Evolutionary conservation across 2,888 invertebrate genomes (phyloP), one percentile per base, ranked within the genome.

Genomic region (Catocala fraxini): DNA sequence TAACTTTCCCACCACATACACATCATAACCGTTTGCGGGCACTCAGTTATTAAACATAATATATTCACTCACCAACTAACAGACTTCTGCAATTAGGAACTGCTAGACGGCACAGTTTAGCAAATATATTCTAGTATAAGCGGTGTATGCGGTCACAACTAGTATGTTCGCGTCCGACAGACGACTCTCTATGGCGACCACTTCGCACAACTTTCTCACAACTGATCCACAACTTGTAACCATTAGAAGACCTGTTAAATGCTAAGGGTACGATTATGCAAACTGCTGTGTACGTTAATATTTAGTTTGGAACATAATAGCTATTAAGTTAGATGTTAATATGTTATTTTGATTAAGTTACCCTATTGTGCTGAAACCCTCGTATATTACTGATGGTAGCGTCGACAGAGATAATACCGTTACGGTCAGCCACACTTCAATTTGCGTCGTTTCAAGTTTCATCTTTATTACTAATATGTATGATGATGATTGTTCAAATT

Each of bases 41-140:
- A 63, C 65, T 79, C 77, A 70, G 78, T 80, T 77, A 73, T 80
- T 77, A 82, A 84, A 83, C 79, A 82, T 61, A 68, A 71, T 73
- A 71, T 68, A 69, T 75, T 58, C 34, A 63, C 63, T 59, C 53
- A 48, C 56, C 48, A 70, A 75, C 77, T 61, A 63, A 68, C 67
- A 73, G 81, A 85, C 82, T 83, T 83, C 81, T 79, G 83, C 82
- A 86, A 88, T 88, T 85, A 88, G 81, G 75, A 80, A 83, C 82
- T 81, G 83, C 81, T 82, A 79, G 83, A 72, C 74, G 70, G 70
- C 73, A 84, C 78, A 80, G 80, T 82, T 79, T 74, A 77, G 82
- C 82, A 86, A 86, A 87, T 84, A 84, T 80, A 83, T 83, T 71
- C 77, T 79, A 77, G 81, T 77, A 83, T 77, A 79, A 81, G 77